Evolutionary conservation across 2,888 invertebrate genomes (phyloP).

Genomic region (Thecophora atra): DNA sequence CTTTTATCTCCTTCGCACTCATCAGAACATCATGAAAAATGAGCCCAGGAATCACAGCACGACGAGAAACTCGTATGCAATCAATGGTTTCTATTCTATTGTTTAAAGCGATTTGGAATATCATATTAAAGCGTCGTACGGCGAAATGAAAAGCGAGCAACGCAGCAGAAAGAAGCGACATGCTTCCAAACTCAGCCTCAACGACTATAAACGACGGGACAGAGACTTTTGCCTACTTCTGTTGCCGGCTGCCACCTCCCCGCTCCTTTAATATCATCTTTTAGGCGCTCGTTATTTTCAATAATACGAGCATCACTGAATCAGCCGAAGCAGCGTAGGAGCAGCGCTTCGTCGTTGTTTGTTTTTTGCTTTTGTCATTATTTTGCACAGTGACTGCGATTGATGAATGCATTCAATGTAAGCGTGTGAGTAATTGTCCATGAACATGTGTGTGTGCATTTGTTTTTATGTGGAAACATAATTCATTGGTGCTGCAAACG

Average conservation of each 20-base stretch:
- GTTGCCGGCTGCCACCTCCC: neutral
- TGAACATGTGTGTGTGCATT: neutral
- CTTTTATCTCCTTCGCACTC: neutral
- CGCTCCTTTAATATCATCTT: constrained; percentile 3
- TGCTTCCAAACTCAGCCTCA: neutral
- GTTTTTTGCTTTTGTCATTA: neutral
- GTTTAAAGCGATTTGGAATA: constrained; percentile 24
- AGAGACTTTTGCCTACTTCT: neutral
- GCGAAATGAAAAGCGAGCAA: neutral
- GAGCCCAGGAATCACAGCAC: neutral
- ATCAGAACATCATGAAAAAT: neutral
- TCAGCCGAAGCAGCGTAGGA: constrained; percentile 10
- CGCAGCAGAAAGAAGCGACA: neutral
- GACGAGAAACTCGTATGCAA: constrained; percentile 7
- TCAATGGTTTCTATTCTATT: constrained; percentile 13
- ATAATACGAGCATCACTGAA: constrained; percentile 16
- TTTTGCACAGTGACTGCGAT: constrained; percentile 15
- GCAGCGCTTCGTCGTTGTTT: neutral
- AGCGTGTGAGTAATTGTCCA: neutral
- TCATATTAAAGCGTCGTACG: constrained; percentile 15
- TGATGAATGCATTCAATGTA: constrained; percentile 13
- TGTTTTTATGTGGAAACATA: neutral
- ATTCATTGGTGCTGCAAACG: constrained; percentile 10
- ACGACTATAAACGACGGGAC: neutral
- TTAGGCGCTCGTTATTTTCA: constrained; percentile 25